Conservation (phyloP, 2,888 invertebrate genomes). For the Tetramorium bicarinatum region DNA sequence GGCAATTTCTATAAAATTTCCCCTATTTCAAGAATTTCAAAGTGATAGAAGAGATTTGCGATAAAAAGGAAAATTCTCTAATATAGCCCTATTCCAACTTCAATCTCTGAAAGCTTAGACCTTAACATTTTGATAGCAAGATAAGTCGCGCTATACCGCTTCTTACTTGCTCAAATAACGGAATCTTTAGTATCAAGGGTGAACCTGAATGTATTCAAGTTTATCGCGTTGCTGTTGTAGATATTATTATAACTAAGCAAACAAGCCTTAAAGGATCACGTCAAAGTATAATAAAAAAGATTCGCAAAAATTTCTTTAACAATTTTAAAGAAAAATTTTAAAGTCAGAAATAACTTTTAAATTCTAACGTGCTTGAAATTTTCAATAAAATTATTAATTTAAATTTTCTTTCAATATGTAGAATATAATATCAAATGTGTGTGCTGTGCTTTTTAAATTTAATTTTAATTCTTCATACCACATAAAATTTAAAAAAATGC, state of each 20-base stretch:
- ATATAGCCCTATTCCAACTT: not conserved
- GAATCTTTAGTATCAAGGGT: not conserved
- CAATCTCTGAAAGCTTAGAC: not conserved
- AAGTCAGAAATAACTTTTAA: not conserved
- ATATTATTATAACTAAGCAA: not conserved
- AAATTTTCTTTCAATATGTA: not conserved
- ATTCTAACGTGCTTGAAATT: not conserved
- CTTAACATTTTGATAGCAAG: not conserved
- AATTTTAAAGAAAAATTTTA: not conserved
- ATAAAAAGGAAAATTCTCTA: not conserved
- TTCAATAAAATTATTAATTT: not conserved
- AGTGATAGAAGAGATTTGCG: not conserved
- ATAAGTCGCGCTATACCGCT: not conserved
- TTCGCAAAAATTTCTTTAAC: not conserved
- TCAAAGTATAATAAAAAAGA: not conserved
- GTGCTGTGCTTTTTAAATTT: not conserved
- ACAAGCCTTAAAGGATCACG: not conserved
- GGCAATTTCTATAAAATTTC: not conserved
- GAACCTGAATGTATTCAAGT: not conserved
- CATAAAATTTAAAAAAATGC: not conserved
- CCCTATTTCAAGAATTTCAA: not conserved
- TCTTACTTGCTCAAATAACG: constrained; percentile 13
- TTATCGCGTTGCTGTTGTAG: not conserved
- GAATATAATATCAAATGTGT: not conserved
- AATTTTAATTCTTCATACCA: not conserved